Conservation (phyloP, 1,140 invertebrate species). For the Drosophila kohkoa region DNA sequence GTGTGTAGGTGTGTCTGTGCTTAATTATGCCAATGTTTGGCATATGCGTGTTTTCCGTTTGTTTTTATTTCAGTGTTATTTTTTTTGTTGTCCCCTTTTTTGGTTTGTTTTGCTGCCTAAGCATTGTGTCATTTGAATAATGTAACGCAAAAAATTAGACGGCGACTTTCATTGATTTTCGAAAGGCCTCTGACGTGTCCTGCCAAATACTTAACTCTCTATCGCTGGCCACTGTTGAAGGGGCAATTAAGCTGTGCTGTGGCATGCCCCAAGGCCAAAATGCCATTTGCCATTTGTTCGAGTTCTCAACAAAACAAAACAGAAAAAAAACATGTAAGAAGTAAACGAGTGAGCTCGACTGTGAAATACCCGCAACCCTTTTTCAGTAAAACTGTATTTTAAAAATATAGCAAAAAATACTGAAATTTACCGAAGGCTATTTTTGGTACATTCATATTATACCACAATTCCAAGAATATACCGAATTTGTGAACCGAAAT, state of each 20-base stretch:
- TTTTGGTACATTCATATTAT: too few species aligned
- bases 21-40: slow-evolving; percentile 68
- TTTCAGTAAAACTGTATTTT: too few species aligned
- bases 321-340: too few species aligned
- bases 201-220: slow-evolving; percentile 1
- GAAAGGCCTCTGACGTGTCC: slow-evolving; percentile 24
- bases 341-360: too few species aligned
- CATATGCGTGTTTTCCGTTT: slow-evolving; percentile 63
- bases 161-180: slow-evolving; percentile 50
- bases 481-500: too few species aligned
- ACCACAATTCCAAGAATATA: too few species aligned
- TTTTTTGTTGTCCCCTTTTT: slow-evolving; percentile 2
- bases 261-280: slow-evolving; percentile 12
- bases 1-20: slow-evolving; percentile 32
- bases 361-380: too few species aligned
- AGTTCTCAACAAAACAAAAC: not conserved
- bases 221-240: slow-evolving; percentile 12
- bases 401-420: too few species aligned
- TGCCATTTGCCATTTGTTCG: slow-evolving; percentile 8
- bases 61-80: slow-evolving; percentile 12
- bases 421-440: too few species aligned
- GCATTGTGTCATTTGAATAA: slow-evolving; percentile 67
- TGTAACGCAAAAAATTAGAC: slow-evolving; percentile 66
- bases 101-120: slow-evolving; percentile 23
- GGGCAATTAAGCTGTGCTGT: slow-evolving; percentile 68